phyloP scores from a whole-genome alignment of 2,797 vertebrate species.

The Lutjanus argentimaculatus region DNA sequence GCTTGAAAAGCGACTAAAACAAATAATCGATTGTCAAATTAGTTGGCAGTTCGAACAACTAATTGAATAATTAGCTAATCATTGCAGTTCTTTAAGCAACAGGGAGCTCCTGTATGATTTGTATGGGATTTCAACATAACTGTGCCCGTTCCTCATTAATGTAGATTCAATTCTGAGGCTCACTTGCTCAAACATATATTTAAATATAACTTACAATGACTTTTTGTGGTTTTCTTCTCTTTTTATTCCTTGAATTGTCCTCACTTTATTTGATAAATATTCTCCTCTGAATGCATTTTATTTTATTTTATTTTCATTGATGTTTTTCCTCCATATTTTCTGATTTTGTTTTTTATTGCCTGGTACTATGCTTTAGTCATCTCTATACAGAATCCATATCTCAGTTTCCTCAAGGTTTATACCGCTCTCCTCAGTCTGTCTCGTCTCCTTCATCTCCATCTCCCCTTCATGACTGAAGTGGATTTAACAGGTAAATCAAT shows the following conservation, averaged over 20 bases:
- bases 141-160: conserved; percentile 2
- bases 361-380: conserved; percentile 18
- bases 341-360: background rate
- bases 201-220: background rate
- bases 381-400: conserved; percentile 6
- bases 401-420: conserved; percentile 38
- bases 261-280: background rate
- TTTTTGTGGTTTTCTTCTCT: background rate
- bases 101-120: conserved; percentile 4
- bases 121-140: conserved; percentile 17
- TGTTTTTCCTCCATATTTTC: background rate
- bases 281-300: background rate
- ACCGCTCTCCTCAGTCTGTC: conserved; percentile 16
- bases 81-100: background rate
- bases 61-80: too few relatives aligned
- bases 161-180: conserved; percentile 6
- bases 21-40: too few relatives aligned
- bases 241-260: background rate
- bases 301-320: background rate
- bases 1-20: too few relatives aligned
- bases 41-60: too few relatives aligned
- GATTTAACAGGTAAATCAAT: conserved; percentile 71
- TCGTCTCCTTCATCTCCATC: conserved; percentile 49
- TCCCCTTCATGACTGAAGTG: conserved; percentile 51
- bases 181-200: background rate